A percentile compares a stretch with the other conserved stretches of the same genome.
phyloP scores from a whole-genome alignment of 2,888 invertebrate species.

The Andrena flavipes region DNA sequence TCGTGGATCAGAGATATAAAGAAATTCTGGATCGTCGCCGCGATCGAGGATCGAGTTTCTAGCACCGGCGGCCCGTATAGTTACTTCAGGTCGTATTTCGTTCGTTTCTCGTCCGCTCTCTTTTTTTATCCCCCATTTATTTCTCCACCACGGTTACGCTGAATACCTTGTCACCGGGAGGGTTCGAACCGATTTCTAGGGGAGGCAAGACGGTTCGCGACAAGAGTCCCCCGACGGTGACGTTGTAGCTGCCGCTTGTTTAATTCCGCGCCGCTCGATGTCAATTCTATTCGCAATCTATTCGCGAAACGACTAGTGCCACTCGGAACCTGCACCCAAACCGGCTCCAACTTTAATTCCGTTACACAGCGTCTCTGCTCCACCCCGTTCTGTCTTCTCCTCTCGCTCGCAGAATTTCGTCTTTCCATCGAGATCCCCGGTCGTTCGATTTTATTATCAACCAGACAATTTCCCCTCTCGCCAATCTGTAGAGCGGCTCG shows the following conservation, averaged over 20 bases:
- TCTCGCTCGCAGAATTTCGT: neutral
- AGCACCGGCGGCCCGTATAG: neutral
- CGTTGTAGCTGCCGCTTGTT: neutral
- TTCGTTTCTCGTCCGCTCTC: neutral
- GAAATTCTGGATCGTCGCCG: constrained; percentile 21
- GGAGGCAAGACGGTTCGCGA: neutral
- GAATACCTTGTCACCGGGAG: neutral
- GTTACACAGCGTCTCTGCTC: neutral
- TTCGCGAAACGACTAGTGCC: constrained; percentile 2
- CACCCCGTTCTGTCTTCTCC: constrained; percentile 1
- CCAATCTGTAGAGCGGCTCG: neutral
- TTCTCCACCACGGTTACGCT: neutral
- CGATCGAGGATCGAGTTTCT: constrained; percentile 50
- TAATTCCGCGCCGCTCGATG: neutral
- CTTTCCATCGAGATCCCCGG: neutral
- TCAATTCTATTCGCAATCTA: constrained; percentile 4
- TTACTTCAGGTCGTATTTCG: neutral
- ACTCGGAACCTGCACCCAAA: neutral
- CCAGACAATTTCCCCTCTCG: neutral
- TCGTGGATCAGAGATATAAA: constrained; percentile 51
- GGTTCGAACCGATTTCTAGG: no score
- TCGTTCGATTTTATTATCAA: neutral
- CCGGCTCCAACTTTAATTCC: constrained; percentile 2
- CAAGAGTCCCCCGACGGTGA: neutral
- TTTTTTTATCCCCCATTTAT: neutral